Percentiles rank a stretch among this genome's conserved stretches.
Conservation (phyloP, 2,797 vertebrate genomes). For the Hapalemur alaotrensis region DNA sequence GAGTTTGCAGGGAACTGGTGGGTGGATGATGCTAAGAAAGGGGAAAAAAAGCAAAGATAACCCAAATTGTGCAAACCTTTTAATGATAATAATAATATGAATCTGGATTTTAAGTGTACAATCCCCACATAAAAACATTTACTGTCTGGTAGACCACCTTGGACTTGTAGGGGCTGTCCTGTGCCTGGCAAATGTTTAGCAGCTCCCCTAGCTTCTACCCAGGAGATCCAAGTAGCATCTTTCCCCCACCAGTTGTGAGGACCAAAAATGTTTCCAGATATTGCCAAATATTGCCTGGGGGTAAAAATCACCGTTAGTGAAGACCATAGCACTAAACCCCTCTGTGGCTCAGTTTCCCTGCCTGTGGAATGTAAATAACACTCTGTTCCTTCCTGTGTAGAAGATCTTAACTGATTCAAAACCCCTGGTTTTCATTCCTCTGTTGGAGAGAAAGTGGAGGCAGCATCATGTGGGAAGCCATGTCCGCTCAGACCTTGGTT, state of each 20-base stretch:
- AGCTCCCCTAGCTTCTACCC: neutral
- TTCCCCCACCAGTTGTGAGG: neutral
- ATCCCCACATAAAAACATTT: neutral
- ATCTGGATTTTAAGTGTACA: neutral
- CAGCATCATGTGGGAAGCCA: neutral
- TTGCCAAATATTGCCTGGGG: neutral
- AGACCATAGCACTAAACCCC: neutral
- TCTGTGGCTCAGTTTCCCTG: neutral
- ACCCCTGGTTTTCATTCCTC: neutral
- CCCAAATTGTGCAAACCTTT: neutral
- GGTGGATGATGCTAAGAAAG: neutral
- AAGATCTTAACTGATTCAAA: neutral
- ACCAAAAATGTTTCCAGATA: neutral
- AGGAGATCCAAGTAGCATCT: neutral
- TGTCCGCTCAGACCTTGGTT: neutral
- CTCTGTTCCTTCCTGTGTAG: neutral
- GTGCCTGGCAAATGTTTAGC: neutral
- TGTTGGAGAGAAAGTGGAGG: neutral
- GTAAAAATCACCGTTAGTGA: neutral
- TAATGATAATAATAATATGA: neutral
- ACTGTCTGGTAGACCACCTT: neutral
- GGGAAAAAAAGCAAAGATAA: neutral
- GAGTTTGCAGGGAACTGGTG: neutral
- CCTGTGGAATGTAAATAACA: neutral
- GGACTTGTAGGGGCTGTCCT: neutral